Evolutionary conservation across 2,113 vertebrate species (phyloP).

Genomic region (Myrmophylax atrothorax): DNA sequence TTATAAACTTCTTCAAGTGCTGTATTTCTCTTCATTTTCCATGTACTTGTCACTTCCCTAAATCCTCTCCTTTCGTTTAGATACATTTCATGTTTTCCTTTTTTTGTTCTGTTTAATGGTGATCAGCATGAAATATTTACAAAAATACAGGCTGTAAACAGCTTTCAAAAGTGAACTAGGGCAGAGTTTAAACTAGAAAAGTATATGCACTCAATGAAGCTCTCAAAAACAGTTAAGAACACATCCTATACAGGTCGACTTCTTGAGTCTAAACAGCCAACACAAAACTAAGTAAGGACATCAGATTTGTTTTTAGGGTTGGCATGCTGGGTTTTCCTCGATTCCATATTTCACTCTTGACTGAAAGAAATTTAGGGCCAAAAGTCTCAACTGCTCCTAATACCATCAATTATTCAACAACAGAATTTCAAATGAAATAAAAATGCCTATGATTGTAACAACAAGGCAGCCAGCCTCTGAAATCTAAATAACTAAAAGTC

Average conservation of each 20-base stretch:
- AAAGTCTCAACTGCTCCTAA: background rate
- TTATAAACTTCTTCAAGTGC: background rate
- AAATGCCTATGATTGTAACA: background rate
- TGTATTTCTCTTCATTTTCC: background rate
- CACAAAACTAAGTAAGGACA: background rate
- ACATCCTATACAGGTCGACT: background rate
- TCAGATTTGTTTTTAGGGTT: background rate
- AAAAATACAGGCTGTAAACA: background rate
- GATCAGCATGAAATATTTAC: background rate
- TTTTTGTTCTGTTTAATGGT: background rate
- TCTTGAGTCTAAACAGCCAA: background rate
- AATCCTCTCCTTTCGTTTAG: background rate
- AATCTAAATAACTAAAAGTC: background rate
- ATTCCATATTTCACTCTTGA: background rate
- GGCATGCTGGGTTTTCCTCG: background rate
- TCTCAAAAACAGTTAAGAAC: background rate
- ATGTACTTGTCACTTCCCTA: background rate
- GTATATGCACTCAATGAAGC: background rate
- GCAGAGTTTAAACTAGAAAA: background rate
- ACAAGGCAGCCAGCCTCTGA: background rate
- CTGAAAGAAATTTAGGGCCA: background rate
- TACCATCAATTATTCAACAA: background rate
- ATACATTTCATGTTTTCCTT: background rate
- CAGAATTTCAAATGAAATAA: background rate
- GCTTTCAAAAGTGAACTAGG: background rate